These are phyloP conservation scores for Amblyopsis rosae DNA, from an alignment of 2,113 vertebrate genomes.

Conservation along the genomic window DNA sequence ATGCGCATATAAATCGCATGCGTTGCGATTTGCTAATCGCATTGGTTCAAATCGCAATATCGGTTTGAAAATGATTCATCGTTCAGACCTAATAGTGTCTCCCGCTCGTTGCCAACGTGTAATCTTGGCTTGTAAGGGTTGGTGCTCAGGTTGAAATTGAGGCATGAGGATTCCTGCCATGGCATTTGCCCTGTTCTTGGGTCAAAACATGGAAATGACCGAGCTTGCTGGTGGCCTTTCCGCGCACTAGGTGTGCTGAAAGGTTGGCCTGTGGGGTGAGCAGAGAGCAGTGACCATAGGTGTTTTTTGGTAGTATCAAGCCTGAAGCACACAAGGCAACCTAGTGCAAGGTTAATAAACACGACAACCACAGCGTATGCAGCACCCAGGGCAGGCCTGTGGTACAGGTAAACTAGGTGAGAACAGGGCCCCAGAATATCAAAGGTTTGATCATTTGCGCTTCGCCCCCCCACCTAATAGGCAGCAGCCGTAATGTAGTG, in stretches of 20 bases:
- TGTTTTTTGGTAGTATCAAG: neutral
- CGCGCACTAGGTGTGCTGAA: conserved; percentile 21
- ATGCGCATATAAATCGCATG: too few relatives aligned
- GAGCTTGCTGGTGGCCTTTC: conserved; percentile 20
- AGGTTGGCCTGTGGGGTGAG: conserved; percentile 25
- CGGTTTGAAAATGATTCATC: too few relatives aligned
- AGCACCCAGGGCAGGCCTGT: neutral
- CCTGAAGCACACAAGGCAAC: neutral
- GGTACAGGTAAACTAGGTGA: too few relatives aligned
- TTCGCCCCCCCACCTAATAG: too few relatives aligned
- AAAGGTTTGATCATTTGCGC: too few relatives aligned
- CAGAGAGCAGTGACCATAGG: neutral
- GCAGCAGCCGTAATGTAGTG: too few relatives aligned
- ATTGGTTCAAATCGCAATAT: too few relatives aligned
- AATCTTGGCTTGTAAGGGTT: conserved; percentile 28
- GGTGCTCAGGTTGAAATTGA: conserved; percentile 46
- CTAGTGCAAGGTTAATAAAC: conserved; percentile 17
- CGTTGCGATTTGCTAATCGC: too few relatives aligned
- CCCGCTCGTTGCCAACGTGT: conserved; percentile 27
- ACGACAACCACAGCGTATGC: neutral
- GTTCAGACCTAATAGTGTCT: neutral
- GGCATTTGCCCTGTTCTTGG: conserved; percentile 41
- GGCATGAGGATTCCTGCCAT: conserved; percentile 15
- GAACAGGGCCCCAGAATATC: too few relatives aligned
- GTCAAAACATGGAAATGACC: conserved; percentile 29